phyloP scores from a whole-genome alignment of 2,888 invertebrate species.

The Philereme vetulata region DNA sequence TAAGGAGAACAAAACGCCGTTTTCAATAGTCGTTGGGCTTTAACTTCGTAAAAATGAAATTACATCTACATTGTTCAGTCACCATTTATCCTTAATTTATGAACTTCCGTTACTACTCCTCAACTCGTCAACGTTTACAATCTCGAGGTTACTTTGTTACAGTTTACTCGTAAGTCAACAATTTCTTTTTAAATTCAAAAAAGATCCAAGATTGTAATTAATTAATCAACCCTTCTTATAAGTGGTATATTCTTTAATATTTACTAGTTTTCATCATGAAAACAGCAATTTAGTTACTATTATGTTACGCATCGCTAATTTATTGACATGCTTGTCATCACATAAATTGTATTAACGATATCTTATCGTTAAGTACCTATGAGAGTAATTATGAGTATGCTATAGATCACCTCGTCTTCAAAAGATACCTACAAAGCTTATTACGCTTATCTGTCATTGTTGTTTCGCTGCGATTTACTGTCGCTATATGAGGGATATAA shows the following conservation, averaged over 20 bases:
- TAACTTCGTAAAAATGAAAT: no score
- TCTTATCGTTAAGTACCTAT: constrained; percentile 1
- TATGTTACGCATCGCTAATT: constrained; percentile 29
- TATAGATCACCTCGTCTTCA: background rate
- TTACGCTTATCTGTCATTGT: no score
- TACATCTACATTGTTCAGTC: no score
- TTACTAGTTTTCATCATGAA: constrained; percentile 24
- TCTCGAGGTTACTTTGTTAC: constrained; percentile 4
- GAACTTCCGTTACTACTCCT: background rate
- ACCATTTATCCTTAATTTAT: no score
- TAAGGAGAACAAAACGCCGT: no score
- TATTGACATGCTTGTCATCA: constrained; percentile 33
- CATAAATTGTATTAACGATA: constrained; percentile 25
- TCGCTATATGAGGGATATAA: no score
- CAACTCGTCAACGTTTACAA: constrained; percentile 20
- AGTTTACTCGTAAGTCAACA: constrained; percentile 17
- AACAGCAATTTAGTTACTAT: constrained; percentile 34
- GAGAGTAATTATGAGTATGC: background rate
- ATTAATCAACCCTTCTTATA: constrained; percentile 17
- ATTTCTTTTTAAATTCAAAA: constrained; percentile 7
- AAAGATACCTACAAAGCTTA: background rate
- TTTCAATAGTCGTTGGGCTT: no score
- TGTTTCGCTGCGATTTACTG: no score
- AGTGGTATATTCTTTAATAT: constrained; percentile 17
- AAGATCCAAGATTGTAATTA: constrained; percentile 11